These are phyloP conservation scores for Drosophila azteca DNA, from an alignment of 1,140 invertebrate species.

Conservation along the genomic window DNA sequence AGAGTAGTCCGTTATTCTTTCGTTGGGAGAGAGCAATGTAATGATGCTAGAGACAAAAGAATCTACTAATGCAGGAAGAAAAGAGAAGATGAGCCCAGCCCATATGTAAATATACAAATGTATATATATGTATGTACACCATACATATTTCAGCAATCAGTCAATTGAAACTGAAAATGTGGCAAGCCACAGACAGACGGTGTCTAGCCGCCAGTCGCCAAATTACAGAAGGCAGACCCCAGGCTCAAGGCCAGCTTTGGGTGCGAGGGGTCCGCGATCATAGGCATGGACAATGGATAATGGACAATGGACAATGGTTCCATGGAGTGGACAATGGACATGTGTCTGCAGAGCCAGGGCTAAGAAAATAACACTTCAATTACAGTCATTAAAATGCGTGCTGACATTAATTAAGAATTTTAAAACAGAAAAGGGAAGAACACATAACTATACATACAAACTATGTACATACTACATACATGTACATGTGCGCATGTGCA, in stretches of 20 bases:
- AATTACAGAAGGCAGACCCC: no score
- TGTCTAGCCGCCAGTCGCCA: background rate
- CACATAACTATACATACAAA: background rate
- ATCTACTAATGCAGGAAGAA: no score
- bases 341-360: background rate
- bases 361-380: slow-evolving; percentile 41
- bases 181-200: background rate
- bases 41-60: no score
- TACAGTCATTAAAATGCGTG: slow-evolving; percentile 63
- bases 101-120: no score
- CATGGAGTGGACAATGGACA: background rate
- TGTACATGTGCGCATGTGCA: background rate
- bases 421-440: slow-evolving; percentile 13
- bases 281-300: background rate
- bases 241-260: no score
- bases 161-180: no score
- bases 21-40: no score
- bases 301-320: background rate
- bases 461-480: slow-evolving; percentile 1
- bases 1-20: no score
- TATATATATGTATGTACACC: no score
- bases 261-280: no score
- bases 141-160: no score
- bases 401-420: slow-evolving; percentile 62
- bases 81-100: no score